Conservation (phyloP, 2,113 vertebrate genomes). For the Alexandromys fortis region DNA sequence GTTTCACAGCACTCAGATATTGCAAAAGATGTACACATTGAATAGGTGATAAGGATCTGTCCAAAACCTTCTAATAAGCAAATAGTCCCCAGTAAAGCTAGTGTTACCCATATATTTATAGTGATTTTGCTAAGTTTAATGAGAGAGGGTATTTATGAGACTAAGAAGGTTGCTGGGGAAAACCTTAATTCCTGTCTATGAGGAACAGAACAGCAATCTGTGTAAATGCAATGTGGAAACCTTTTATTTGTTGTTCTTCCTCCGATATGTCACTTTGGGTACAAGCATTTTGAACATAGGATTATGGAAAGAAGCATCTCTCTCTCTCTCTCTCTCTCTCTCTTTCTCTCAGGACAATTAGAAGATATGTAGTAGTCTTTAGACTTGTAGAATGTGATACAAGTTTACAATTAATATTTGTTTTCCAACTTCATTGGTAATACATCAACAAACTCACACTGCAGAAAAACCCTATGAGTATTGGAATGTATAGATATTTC, state of each 20-base stretch:
- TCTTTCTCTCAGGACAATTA: background rate
- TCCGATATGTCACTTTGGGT: background rate
- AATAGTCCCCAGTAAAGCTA: background rate
- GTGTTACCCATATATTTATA: background rate
- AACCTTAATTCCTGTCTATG: background rate
- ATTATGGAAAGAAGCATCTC: background rate
- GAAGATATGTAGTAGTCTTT: background rate
- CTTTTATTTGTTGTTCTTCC: background rate
- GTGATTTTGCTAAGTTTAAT: background rate
- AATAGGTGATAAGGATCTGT: background rate
- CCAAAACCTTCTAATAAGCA: background rate
- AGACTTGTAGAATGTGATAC: background rate
- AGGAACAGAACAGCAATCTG: background rate
- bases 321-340: background rate
- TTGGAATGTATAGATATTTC: background rate
- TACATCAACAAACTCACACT: background rate
- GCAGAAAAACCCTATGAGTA: background rate
- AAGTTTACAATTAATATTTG: background rate
- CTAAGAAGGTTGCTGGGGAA: background rate
- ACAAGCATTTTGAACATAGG: background rate
- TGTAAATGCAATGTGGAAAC: background rate
- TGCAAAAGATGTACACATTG: background rate
- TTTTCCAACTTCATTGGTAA: background rate
- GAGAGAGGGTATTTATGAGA: background rate
- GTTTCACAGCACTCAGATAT: background rate